Evolutionary conservation across 1,140 invertebrate genomes (phyloP).

Genomic region (Apis cerana): DNA sequence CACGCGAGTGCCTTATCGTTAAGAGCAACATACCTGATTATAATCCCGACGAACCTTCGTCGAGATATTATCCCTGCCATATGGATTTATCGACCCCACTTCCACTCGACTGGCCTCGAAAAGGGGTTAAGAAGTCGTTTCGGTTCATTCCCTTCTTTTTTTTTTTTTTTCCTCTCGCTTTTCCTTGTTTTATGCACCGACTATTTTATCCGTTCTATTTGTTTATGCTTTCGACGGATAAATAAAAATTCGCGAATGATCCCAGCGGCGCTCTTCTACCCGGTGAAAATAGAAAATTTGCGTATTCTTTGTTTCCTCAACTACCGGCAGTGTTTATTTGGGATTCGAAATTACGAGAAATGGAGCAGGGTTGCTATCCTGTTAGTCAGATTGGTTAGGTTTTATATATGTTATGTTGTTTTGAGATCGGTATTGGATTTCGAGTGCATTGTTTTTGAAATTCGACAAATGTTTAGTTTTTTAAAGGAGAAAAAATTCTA

Average conservation of each 20-base stretch:
- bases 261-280: background rate
- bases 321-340: background rate
- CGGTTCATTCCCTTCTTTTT: background rate
- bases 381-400: too few relatives aligned
- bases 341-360: background rate
- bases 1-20: conserved; percentile 62
- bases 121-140: conserved; percentile 43
- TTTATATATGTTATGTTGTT: too few relatives aligned
- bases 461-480: too few relatives aligned
- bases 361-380: too few relatives aligned
- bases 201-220: background rate
- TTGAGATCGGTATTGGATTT: too few relatives aligned
- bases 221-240: conserved; percentile 9
- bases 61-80: conserved; percentile 43
- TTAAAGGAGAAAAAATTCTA: too few relatives aligned
- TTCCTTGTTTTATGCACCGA: background rate
- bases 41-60: conserved; percentile 59
- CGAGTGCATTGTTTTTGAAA: too few relatives aligned
- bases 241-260: conserved; percentile 21
- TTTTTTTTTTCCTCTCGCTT: background rate
- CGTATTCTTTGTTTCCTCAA: conserved; percentile 16
- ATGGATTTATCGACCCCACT: conserved; percentile 59
- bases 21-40: conserved; percentile 63
- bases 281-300: background rate
- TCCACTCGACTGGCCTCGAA: conserved; percentile 51